A percentile compares a stretch with the other conserved stretches of the same genome.
Evolutionary conservation across 1,140 invertebrate species (phyloP).

Genomic region (Vanessa tameamea): DNA sequence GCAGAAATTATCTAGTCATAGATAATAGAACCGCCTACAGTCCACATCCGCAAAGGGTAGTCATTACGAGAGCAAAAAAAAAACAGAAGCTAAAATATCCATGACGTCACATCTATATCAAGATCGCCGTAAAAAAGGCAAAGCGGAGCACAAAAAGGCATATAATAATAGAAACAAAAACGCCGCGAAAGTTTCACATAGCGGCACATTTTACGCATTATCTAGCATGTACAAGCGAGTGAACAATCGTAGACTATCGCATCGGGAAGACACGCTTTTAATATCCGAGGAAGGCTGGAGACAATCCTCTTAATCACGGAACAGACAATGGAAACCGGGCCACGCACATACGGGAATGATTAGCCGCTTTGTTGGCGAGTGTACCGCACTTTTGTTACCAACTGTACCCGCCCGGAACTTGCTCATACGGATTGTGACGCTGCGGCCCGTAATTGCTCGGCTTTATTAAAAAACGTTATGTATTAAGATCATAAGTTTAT

Average conservation of each 20-base stretch:
- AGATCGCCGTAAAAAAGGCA: constrained; percentile 60
- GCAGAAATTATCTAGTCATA: constrained; percentile 34
- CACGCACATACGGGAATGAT: constrained; percentile 76
- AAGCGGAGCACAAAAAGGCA: constrained; percentile 62
- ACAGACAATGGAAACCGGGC: constrained; percentile 77
- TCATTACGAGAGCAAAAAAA: constrained; percentile 43
- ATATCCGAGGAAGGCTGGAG: constrained; percentile 75
- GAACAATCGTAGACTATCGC: constrained; percentile 58
- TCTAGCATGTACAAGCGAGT: constrained; percentile 57
- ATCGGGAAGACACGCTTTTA: constrained; percentile 74
- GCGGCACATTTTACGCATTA: constrained; percentile 68
- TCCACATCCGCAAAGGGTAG: constrained; percentile 40
- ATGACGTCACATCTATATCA: constrained; percentile 57
- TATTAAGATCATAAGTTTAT: constrained; percentile 41
- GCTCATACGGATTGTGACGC: constrained; percentile 64
- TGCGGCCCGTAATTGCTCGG: constrained; percentile 59
- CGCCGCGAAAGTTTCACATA: constrained; percentile 63
- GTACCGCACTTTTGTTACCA: constrained; percentile 71
- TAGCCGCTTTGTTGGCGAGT: constrained; percentile 75
- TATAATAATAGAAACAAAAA: constrained; percentile 72
- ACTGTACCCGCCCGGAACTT: constrained; percentile 66
- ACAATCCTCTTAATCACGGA: constrained; percentile 79
- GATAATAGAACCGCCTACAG: constrained; percentile 38
- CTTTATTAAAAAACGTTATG: constrained; percentile 63
- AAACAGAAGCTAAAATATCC: constrained; percentile 48